Conservation (phyloP, 2,888 invertebrate species). For the Leptura quadrifasciata region DNA sequence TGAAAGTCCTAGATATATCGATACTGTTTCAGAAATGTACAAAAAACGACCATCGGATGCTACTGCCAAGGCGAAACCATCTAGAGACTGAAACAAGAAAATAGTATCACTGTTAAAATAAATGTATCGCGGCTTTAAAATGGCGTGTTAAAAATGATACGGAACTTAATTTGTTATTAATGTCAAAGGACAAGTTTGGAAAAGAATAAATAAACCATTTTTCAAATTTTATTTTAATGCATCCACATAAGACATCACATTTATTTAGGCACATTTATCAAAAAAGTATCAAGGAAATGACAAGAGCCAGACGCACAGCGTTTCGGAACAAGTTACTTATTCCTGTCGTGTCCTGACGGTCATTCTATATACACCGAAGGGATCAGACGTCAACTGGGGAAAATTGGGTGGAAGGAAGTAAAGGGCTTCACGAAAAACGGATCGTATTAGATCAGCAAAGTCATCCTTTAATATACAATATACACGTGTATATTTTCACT, state of each 20-base stretch:
- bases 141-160: neutral
- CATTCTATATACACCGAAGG: constrained; percentile 74
- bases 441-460: constrained; percentile 55
- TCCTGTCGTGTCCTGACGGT: constrained; percentile 72
- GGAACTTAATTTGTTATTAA: constrained; percentile 30
- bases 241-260: constrained; percentile 35
- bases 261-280: constrained; percentile 60
- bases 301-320: constrained; percentile 60
- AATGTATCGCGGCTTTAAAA: neutral
- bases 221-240: constrained; percentile 43
- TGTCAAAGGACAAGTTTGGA: neutral
- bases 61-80: constrained; percentile 97
- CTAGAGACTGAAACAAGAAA: constrained; percentile 87
- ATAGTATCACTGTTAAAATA: neutral
- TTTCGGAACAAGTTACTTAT: constrained; percentile 68
- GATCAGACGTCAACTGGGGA: constrained; percentile 69
- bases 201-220: constrained; percentile 16
- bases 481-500: constrained; percentile 36
- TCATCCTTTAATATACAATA: constrained; percentile 54
- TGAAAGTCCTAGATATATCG: constrained; percentile 99
- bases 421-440: constrained; percentile 65
- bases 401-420: constrained; percentile 71
- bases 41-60: constrained; percentile 97
- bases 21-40: constrained; percentile 99
- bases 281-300: constrained; percentile 62